These are phyloP conservation scores for Lycodopsis pacificus DNA, from an alignment of 2,797 vertebrate genomes.

Conservation along the genomic window DNA sequence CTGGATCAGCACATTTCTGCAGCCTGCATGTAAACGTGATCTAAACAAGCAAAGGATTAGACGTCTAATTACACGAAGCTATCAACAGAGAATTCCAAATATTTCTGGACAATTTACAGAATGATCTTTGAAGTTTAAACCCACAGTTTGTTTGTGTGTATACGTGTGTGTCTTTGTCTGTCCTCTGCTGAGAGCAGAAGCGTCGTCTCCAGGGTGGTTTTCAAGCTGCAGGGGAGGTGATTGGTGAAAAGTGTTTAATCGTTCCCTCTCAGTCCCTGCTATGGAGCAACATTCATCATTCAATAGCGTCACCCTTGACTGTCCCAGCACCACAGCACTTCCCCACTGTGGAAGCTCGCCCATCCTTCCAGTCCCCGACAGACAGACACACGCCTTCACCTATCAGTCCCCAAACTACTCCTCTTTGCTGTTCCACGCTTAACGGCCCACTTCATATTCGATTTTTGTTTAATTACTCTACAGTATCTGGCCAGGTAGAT, in stretches of 20 bases:
- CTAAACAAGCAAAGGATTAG: conserved; percentile 37
- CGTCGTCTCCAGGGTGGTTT: conserved; percentile 50
- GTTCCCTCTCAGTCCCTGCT: conserved; percentile 43
- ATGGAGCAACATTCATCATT: conserved; percentile 66
- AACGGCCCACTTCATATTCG: conserved; percentile 67
- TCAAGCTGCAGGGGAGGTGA: conserved; percentile 54
- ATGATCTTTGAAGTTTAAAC: conserved; percentile 8
- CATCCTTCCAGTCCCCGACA: not conserved
- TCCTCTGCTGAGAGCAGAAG: conserved; percentile 38
- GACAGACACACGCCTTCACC: not conserved
- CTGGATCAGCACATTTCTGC: conserved; percentile 44
- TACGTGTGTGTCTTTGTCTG: conserved; percentile 42
- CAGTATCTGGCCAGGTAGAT: conserved; percentile 34
- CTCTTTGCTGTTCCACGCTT: conserved; percentile 50
- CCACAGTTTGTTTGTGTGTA: not conserved
- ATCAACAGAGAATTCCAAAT: conserved; percentile 18
- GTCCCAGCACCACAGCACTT: conserved; percentile 28
- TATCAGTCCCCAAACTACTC: conserved; percentile 28
- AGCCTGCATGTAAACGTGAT: conserved; percentile 12
- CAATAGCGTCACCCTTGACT: conserved; percentile 46
- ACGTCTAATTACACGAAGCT: conserved; percentile 25
- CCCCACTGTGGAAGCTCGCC: conserved; percentile 13
- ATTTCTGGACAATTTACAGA: not conserved
- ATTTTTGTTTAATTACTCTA: conserved; percentile 71
- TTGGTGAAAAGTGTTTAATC: conserved; percentile 61